Evolutionary conservation across 2,888 invertebrate species (phyloP).

Genomic region (Phalera bucephala): DNA sequence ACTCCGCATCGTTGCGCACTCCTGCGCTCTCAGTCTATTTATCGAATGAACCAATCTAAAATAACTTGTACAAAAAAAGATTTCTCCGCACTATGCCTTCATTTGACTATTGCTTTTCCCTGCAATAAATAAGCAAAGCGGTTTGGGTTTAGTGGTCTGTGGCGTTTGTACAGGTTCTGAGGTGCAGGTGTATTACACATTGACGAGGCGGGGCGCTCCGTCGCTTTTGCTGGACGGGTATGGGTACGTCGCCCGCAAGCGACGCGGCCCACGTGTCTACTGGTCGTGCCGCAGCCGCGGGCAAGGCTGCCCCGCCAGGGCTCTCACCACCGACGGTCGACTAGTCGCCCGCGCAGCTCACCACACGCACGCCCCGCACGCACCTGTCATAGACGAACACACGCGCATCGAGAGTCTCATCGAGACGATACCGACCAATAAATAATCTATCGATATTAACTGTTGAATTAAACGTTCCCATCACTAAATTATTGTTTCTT

Average conservation of each 20-base stretch:
- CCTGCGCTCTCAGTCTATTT: no score
- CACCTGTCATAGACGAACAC: conserved; percentile 44
- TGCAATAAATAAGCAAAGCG: no score
- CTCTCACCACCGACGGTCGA: conserved; percentile 61
- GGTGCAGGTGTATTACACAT: conserved; percentile 58
- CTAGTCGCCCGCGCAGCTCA: conserved; percentile 43
- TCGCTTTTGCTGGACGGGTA: conserved; percentile 64
- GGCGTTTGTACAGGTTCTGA: conserved; percentile 43
- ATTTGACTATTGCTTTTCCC: no score
- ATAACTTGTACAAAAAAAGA: no score
- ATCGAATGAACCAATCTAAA: no score
- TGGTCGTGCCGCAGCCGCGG: conserved; percentile 69
- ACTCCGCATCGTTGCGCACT: no score
- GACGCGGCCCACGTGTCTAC: conserved; percentile 68
- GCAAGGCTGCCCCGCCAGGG: conserved; percentile 61
- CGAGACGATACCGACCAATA: conserved; percentile 52
- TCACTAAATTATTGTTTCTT: neutral
- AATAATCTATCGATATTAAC: conserved; percentile 9
- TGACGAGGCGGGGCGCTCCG: conserved; percentile 73
- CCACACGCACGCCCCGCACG: conserved; percentile 59
- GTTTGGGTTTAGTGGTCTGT: no score
- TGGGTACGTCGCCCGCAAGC: conserved; percentile 68
- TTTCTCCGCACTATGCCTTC: no score
- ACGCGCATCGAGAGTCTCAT: conserved; percentile 70
- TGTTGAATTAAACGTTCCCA: no score